phyloP scores from a whole-genome alignment of 2,113 vertebrate species.

The Anguilla japonica region DNA sequence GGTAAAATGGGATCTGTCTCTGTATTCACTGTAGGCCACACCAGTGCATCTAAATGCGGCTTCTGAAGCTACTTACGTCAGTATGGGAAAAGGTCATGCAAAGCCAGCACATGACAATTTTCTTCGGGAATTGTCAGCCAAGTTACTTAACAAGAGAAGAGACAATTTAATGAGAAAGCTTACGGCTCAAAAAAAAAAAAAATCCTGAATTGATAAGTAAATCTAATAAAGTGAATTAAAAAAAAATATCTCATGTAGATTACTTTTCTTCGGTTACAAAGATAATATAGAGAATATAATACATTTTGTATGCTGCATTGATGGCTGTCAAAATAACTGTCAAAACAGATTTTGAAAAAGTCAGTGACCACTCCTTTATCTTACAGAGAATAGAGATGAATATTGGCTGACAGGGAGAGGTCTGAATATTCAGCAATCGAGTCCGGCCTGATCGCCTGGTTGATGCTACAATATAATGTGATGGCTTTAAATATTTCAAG shows the following conservation, averaged over 20 bases:
- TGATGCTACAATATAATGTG: constrained; percentile 43
- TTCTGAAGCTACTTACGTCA: constrained; percentile 19
- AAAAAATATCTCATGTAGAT: neutral
- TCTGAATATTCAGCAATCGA: constrained; percentile 29
- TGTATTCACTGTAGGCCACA: neutral
- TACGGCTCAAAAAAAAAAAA: neutral
- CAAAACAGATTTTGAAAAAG: neutral
- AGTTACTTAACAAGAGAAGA: neutral
- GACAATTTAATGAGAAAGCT: neutral
- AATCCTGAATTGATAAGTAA: neutral
- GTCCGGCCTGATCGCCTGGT: constrained; percentile 37
- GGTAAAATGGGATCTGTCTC: neutral
- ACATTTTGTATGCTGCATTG: neutral
- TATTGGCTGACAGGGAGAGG: neutral
- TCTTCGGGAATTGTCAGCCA: constrained; percentile 4
- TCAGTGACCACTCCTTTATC: neutral
- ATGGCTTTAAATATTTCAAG: constrained; percentile 52
- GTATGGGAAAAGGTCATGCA: constrained; percentile 19
- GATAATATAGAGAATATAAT: neutral
- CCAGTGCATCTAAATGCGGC: constrained; percentile 5
- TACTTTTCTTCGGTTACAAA: neutral
- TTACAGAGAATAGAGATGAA: neutral
- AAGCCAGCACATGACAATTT: neutral
- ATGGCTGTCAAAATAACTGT: neutral
- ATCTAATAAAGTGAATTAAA: neutral